A percentile compares a stretch with the other conserved stretches of the same genome.
These are phyloP conservation scores for Bombus haemorrhoidalis DNA, from an alignment of 1,140 invertebrate species.

Conservation along the genomic window DNA sequence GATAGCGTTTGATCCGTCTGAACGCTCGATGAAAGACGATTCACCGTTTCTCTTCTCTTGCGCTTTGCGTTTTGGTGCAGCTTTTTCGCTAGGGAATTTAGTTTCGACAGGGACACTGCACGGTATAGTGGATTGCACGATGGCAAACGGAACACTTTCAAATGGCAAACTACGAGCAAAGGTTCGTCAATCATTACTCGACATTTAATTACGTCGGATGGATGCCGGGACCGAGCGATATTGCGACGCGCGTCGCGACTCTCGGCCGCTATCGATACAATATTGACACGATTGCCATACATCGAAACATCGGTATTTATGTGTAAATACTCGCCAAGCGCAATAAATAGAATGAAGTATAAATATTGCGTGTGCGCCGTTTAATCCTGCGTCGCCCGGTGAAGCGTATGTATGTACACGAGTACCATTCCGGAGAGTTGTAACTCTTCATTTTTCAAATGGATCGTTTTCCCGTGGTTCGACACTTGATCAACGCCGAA, in stretches of 20 bases:
- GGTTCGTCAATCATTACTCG: slow-evolving; percentile 43
- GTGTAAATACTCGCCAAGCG: slow-evolving; percentile 36
- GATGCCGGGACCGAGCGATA: slow-evolving; percentile 19
- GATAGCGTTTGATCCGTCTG: not conserved
- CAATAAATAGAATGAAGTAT: slow-evolving; percentile 49
- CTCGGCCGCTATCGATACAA: slow-evolving; percentile 31
- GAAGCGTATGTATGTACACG: slow-evolving; percentile 3
- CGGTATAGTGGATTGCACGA: too few relatives aligned
- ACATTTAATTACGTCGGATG: slow-evolving; percentile 46
- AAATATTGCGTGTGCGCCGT: slow-evolving; percentile 34
- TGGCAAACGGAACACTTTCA: not conserved
- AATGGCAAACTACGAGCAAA: not conserved
- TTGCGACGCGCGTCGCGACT: slow-evolving; percentile 34
- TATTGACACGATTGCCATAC: slow-evolving; percentile 44
- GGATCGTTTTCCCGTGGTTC: not conserved
- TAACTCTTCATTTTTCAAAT: slow-evolving; percentile 45
- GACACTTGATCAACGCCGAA: not conserved
- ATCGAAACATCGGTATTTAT: slow-evolving; percentile 46
- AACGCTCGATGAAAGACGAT: slow-evolving; percentile 34
- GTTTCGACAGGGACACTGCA: not conserved
- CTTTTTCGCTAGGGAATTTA: not conserved
- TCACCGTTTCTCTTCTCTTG: not conserved
- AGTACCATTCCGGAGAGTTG: not conserved
- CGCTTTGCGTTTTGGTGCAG: too few relatives aligned
- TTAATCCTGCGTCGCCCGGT: slow-evolving; percentile 15